Percentiles rank a stretch among this genome's conserved stretches.
Conservation (phyloP, 2,113 vertebrate species). For the Acanthisitta chloris region DNA sequence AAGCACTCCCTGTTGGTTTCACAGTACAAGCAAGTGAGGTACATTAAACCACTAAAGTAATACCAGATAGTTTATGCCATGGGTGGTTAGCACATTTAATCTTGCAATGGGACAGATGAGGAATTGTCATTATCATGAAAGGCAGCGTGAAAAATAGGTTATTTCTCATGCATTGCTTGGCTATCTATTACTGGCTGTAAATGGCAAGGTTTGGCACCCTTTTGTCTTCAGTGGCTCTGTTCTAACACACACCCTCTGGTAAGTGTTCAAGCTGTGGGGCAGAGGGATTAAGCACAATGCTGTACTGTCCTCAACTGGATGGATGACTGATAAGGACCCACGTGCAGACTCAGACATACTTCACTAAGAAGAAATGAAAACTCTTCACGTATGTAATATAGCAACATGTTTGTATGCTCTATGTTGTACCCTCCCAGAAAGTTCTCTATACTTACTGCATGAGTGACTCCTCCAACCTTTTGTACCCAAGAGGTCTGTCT, state of each 20-base stretch:
- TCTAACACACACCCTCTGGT: neutral
- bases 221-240: neutral
- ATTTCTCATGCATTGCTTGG: neutral
- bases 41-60: neutral
- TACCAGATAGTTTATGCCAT: neutral
- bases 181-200: neutral
- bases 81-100: neutral
- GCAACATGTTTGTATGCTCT: neutral
- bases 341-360: neutral
- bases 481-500: neutral
- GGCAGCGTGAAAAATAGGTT: neutral
- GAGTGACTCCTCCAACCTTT: neutral
- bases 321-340: neutral
- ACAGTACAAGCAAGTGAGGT: fast-evolving
- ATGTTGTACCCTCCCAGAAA: neutral
- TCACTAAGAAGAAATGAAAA: neutral
- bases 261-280: neutral
- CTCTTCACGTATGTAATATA: neutral
- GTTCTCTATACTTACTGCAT: neutral
- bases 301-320: neutral
- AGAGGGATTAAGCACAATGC: neutral
- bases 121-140: neutral
- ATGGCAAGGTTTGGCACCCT: neutral
- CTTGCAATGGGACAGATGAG: neutral
- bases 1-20: neutral